Percentiles rank a stretch among this genome's conserved stretches.
These are phyloP conservation scores for Noturus placidus DNA, from an alignment of 2,113 vertebrate species.

Conservation along the genomic window DNA sequence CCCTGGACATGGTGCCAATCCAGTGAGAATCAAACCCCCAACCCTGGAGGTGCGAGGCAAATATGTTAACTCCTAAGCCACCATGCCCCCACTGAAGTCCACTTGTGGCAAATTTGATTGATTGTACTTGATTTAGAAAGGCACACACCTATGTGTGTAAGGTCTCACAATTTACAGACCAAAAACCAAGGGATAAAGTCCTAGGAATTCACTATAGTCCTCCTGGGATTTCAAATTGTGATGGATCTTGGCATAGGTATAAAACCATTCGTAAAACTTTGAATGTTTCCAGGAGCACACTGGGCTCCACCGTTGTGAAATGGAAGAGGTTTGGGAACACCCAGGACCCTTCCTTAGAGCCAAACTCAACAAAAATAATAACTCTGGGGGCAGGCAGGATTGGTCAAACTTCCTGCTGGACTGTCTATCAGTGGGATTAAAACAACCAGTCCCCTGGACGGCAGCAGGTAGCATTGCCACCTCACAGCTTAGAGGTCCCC, in stretches of 20 bases:
- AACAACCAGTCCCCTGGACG: neutral
- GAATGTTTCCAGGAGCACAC: neutral
- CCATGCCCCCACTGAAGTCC: neutral
- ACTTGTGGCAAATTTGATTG: neutral
- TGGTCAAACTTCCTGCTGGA: neutral
- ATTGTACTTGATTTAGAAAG: neutral
- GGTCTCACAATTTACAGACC: neutral
- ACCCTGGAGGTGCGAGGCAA: too few species aligned
- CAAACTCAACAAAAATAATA: neutral
- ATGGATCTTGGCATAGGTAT: neutral
- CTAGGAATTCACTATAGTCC: neutral
- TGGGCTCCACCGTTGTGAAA: neutral
- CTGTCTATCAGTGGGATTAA: neutral
- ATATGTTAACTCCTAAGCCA: too few species aligned
- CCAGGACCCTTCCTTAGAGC: neutral
- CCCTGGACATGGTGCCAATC: too few species aligned
- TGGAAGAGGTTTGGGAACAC: neutral
- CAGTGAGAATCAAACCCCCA: too few species aligned
- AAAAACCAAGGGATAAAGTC: neutral
- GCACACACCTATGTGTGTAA: neutral
- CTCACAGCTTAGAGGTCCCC: neutral
- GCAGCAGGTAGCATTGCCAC: neutral
- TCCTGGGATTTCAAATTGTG: neutral
- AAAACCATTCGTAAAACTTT: neutral
- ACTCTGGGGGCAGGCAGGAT: neutral